phyloP scores from a whole-genome alignment of 1,140 invertebrate species.

The Calliopsis andreniformis region DNA sequence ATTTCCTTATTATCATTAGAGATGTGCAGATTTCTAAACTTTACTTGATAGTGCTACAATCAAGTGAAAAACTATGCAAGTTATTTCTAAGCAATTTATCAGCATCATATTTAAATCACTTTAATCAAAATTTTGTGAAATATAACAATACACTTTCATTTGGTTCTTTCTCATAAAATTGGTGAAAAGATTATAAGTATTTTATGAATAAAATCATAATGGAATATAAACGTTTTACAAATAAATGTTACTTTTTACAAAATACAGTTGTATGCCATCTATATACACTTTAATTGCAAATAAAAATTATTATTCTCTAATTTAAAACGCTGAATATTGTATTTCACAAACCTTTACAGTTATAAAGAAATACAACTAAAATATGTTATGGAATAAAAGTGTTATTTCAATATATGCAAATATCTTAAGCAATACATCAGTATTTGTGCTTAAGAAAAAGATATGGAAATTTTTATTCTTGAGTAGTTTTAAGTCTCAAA shows the following conservation, averaged over 20 bases:
- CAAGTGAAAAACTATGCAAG: constrained; percentile 53
- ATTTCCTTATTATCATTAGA: constrained; percentile 48
- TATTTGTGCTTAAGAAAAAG: too few relatives aligned
- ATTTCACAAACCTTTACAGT: background rate
- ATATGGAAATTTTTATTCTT: constrained; percentile 20
- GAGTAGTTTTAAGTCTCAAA: constrained; percentile 21
- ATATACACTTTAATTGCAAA: constrained; percentile 9
- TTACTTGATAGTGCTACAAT: constrained; percentile 60
- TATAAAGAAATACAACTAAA: constrained; percentile 1
- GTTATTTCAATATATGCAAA: too few relatives aligned
- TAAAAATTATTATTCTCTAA: background rate
- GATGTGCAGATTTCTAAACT: constrained; percentile 54
- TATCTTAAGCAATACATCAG: too few relatives aligned
- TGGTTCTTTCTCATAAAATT: constrained; percentile 35
- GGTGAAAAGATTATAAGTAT: constrained; percentile 4
- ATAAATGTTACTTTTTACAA: background rate
- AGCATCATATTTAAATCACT: constrained; percentile 31
- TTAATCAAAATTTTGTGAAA: constrained; percentile 55
- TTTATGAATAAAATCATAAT: constrained; percentile 31
- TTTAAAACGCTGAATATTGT: background rate
- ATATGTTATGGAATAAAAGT: too few relatives aligned
- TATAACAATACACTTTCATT: constrained; percentile 62
- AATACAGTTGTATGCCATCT: background rate
- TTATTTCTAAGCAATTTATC: constrained; percentile 38
- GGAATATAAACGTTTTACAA: background rate